Percentiles rank a stretch among this genome's conserved stretches.
Conservation (phyloP, 2,888 invertebrate species). For the Bombylius major region DNA sequence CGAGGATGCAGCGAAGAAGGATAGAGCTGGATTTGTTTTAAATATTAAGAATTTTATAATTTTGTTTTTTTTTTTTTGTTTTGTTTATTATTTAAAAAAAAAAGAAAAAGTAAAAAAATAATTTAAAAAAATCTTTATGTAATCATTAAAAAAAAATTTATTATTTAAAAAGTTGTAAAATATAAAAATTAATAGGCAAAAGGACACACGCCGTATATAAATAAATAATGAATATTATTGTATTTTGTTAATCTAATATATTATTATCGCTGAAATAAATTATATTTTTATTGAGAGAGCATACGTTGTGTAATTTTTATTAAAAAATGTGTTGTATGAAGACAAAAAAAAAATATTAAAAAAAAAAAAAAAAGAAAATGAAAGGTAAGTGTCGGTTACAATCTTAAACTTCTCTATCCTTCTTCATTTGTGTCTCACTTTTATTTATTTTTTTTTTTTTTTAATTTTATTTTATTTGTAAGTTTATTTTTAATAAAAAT, state of each 20-base stretch:
- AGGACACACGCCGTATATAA: neutral
- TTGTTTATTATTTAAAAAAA: no score
- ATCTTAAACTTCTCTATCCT: conserved; percentile 42
- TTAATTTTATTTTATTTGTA: neutral
- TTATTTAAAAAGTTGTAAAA: neutral
- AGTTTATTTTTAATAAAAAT: no score
- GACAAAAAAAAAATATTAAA: conserved; percentile 14
- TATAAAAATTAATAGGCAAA: neutral
- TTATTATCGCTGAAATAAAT: neutral
- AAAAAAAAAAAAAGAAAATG: conserved; percentile 16
- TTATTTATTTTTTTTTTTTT: conserved; percentile 9
- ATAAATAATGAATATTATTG: no score
- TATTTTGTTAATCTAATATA: neutral
- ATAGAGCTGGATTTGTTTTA: conserved; percentile 8
- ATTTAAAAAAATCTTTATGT: neutral
- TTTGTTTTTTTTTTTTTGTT: no score
- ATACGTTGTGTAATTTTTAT: neutral
- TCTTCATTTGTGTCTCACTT: conserved; percentile 40
- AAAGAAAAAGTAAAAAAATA: neutral
- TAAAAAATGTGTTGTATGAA: neutral
- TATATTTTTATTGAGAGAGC: neutral
- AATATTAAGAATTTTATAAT: neutral
- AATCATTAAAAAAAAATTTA: neutral
- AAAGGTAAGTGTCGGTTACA: neutral
- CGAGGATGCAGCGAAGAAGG: conserved; percentile 10